phyloP scores from a whole-genome alignment of 2,797 vertebrate genomes.

The Dallia pectoralis region DNA sequence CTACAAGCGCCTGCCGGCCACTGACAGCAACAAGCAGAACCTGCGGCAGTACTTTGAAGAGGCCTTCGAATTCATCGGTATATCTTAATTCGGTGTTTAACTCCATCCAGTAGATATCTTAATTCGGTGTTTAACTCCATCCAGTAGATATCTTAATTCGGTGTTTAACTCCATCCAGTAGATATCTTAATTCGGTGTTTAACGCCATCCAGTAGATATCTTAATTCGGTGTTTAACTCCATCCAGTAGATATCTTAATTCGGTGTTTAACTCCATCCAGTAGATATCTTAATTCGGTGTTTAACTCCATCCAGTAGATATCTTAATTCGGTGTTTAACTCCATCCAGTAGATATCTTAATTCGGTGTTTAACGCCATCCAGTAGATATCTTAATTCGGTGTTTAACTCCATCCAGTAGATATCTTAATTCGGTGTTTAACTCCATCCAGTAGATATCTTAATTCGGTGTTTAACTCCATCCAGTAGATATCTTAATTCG shows the following conservation, averaged over 20 bases:
- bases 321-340: not conserved
- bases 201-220: not conserved
- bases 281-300: no score
- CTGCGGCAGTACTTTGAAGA: conserved; percentile 99
- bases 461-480: conserved; percentile 8
- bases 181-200: no score
- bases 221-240: not conserved
- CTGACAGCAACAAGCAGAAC: conserved; percentile 99
- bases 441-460: no score
- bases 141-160: no score
- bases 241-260: no score
- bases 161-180: conserved; percentile 9
- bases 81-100: no score
- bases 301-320: not conserved
- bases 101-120: not conserved
- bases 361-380: conserved; percentile 2
- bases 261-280: conserved; percentile 4
- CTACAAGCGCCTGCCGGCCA: conserved; percentile 96
- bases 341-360: no score
- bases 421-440: not conserved
- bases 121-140: no score
- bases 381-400: no score
- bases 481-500: no score
- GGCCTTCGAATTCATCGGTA: conserved; percentile 99
- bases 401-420: no score